Conservation (phyloP, 64 coral and sea anemone genomes). For the Montipora efflorescens region DNA sequence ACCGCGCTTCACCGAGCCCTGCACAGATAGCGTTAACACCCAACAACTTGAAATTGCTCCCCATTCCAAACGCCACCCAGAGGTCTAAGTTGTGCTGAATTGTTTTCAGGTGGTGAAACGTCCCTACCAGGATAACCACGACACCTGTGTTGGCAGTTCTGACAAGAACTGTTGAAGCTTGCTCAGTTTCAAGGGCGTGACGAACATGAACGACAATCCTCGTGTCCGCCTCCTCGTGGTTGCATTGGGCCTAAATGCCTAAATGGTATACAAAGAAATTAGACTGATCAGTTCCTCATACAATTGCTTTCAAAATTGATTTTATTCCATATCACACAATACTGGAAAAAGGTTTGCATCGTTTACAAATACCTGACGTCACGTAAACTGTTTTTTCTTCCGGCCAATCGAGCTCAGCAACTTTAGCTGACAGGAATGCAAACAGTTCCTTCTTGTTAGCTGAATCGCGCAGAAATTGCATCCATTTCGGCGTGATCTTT, state of each 20-base stretch:
- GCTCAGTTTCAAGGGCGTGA: slow-evolving; percentile 27
- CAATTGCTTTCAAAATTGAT: too few species aligned
- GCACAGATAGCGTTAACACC: slow-evolving; percentile 3
- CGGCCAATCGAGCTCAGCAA: not conserved
- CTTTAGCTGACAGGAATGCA: slow-evolving; percentile 28
- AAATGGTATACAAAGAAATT: not conserved
- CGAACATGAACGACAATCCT: slow-evolving; percentile 64
- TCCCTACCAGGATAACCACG: slow-evolving; percentile 48
- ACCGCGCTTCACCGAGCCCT: slow-evolving; percentile 28
- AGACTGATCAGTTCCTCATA: too few species aligned
- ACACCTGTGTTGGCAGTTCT: slow-evolving; percentile 65
- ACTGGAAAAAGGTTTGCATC: too few species aligned
- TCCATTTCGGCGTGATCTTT: slow-evolving; percentile 52
- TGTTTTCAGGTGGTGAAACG: not conserved
- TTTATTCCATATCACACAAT: too few species aligned
- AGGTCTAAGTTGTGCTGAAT: slow-evolving; percentile 16
- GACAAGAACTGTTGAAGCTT: slow-evolving; percentile 11
- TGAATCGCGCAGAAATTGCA: slow-evolving; percentile 69
- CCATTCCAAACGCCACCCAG: slow-evolving; percentile 66
- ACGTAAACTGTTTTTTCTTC: not conserved
- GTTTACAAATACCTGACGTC: slow-evolving; percentile 17
- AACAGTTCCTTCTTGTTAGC: slow-evolving; percentile 70
- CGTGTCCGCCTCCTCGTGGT: slow-evolving; percentile 10
- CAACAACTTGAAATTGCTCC: slow-evolving; percentile 49
- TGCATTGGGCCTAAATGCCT: not conserved